A percentile compares a stretch with the other conserved stretches of the same genome.
These are phyloP conservation scores for Minunthozetes semirufus DNA, from an alignment of 2,888 invertebrate species.

Conservation along the genomic window DNA sequence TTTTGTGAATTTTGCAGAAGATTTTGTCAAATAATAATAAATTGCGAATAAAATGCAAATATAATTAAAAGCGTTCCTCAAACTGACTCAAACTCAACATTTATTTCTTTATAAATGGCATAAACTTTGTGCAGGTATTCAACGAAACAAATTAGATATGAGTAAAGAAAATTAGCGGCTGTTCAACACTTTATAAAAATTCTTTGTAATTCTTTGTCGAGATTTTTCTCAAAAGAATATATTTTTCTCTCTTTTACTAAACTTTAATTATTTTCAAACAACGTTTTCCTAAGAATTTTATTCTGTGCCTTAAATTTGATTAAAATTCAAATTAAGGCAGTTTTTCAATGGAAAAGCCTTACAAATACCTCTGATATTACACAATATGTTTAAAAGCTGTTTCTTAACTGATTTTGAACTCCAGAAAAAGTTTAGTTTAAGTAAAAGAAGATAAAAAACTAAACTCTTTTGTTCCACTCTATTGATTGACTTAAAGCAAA, in stretches of 20 bases:
- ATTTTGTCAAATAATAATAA: background rate
- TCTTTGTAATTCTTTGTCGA: too few species aligned
- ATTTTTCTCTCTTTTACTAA: too few species aligned
- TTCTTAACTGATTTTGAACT: background rate
- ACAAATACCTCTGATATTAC: background rate
- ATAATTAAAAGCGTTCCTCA: background rate
- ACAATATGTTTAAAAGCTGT: background rate
- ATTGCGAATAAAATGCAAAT: background rate
- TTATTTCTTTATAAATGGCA: background rate
- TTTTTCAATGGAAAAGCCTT: background rate
- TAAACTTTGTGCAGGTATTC: background rate
- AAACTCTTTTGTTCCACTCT: background rate
- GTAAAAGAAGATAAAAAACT: background rate
- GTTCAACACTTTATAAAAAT: background rate
- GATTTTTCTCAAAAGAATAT: too few species aligned
- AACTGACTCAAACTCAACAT: background rate
- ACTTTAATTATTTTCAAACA: too few species aligned
- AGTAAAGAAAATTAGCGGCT: background rate
- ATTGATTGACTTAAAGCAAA: background rate
- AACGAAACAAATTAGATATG: background rate
- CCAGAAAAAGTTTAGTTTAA: background rate
- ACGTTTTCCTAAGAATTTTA: too few species aligned
- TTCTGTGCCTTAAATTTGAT: too few species aligned
- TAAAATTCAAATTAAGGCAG: background rate
- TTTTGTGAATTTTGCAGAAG: background rate